These are phyloP conservation scores for Poecilus cupreus DNA, from an alignment of 2,888 invertebrate genomes.

Conservation along the genomic window DNA sequence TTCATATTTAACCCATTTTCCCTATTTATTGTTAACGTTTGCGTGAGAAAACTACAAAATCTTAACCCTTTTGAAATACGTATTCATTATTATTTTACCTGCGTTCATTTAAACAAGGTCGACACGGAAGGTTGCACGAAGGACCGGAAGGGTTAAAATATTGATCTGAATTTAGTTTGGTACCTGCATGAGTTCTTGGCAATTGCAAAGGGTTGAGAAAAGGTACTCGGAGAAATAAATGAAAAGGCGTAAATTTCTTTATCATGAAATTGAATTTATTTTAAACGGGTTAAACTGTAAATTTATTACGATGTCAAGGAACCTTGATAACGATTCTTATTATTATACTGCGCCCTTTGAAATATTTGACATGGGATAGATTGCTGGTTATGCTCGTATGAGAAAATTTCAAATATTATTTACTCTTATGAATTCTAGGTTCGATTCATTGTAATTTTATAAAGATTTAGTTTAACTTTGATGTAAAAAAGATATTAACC, in stretches of 20 bases:
- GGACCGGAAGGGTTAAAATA: conserved; percentile 27
- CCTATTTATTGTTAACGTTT: not conserved
- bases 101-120: conserved; percentile 27
- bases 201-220: conserved; percentile 7
- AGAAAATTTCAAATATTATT: too few relatives aligned
- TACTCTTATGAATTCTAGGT: too few relatives aligned
- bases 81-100: conserved; percentile 10
- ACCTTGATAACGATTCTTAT: not conserved
- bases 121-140: conserved; percentile 29
- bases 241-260: conserved; percentile 1
- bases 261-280: not conserved
- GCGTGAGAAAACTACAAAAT: conserved; percentile 21
- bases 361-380: too few relatives aligned
- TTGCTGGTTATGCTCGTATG: too few relatives aligned
- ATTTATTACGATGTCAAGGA: conserved; percentile 10
- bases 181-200: not conserved
- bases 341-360: too few relatives aligned
- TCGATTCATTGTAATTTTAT: too few relatives aligned
- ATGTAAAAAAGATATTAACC: too few relatives aligned
- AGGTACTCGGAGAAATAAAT: not conserved
- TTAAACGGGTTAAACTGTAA: not conserved
- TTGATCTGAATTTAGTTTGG: conserved; percentile 18
- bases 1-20: not conserved
- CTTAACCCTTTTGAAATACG: not conserved
- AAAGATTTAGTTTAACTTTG: too few relatives aligned